These are phyloP conservation scores for Tamandua tetradactyla DNA, from an alignment of 2,797 vertebrate species.

Conservation along the genomic window DNA sequence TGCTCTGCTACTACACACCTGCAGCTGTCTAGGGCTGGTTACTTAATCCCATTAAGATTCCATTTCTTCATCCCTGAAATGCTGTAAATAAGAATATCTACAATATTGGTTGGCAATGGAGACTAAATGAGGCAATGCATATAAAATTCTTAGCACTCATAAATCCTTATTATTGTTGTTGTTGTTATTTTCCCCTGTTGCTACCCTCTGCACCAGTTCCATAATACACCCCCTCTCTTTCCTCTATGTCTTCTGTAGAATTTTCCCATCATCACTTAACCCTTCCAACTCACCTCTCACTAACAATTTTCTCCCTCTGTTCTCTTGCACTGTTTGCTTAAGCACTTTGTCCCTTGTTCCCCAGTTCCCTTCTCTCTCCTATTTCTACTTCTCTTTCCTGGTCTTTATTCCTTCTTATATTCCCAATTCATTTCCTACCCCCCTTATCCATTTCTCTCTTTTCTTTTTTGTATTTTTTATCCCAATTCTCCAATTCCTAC, in stretches of 20 bases:
- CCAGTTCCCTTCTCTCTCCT: not conserved
- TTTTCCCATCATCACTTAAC: not conserved
- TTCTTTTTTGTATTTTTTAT: not conserved
- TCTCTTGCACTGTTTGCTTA: not conserved
- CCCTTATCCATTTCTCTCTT: not conserved
- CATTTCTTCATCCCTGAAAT: constrained; percentile 2
- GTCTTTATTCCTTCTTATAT: not conserved
- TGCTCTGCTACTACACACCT: not conserved
- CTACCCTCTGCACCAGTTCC: not conserved
- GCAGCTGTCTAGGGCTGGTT: not conserved
- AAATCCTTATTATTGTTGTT: not conserved
- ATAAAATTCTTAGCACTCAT: not conserved
- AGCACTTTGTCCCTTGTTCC: not conserved
- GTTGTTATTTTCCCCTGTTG: not conserved
- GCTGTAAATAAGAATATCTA: not conserved
- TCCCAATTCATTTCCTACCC: not conserved
- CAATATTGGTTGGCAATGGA: not conserved
- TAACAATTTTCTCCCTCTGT: not conserved
- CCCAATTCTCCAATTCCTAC: not conserved
- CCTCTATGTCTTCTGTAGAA: not conserved
- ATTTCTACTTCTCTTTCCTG: not conserved
- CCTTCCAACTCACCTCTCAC: not conserved
- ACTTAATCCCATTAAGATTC: constrained; percentile 9
- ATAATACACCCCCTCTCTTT: not conserved
- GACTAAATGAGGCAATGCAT: not conserved